Conservation (phyloP, 2,797 vertebrate genomes). For the Lepus oiostolus region DNA sequence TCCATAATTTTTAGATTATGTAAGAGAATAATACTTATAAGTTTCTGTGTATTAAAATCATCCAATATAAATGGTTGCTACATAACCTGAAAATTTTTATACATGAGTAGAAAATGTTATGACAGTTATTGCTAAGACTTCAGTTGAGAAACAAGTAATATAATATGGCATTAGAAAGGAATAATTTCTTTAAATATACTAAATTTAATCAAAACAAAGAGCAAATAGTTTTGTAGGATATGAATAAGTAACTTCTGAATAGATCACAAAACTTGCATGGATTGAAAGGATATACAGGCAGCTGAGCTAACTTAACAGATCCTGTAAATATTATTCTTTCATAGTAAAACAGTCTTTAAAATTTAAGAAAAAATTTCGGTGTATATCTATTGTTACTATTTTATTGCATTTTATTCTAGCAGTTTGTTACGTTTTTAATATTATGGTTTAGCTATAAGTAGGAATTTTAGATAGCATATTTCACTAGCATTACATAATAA, state of each 20-base stretch:
- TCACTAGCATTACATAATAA: slow-evolving; percentile 49
- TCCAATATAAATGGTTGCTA: not conserved
- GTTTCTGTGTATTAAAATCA: not conserved
- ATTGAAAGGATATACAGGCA: not conserved
- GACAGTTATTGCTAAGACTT: not conserved
- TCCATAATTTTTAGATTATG: not conserved
- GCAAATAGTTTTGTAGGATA: not conserved
- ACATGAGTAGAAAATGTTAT: not conserved
- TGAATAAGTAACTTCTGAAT: not conserved
- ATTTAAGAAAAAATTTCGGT: not conserved
- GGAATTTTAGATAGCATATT: slow-evolving; percentile 34
- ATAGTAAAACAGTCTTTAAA: slow-evolving; percentile 17
- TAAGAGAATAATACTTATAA: not conserved
- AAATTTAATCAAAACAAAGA: slow-evolving; percentile 37
- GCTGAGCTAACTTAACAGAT: not conserved
- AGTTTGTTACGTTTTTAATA: not conserved
- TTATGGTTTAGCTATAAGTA: slow-evolving; percentile 37
- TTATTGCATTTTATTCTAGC: not conserved
- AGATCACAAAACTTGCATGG: not conserved
- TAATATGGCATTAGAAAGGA: not conserved
- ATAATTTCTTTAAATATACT: slow-evolving; percentile 61
- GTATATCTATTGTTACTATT: not conserved
- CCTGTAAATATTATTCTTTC: not conserved
- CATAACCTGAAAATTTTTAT: slow-evolving; percentile 1
- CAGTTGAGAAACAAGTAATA: slow-evolving; percentile 19